Evolutionary conservation across 2,113 vertebrate species (phyloP), one percentile per base, ranked within the genome.

Genomic region (Gracilinanus agilis): DNA sequence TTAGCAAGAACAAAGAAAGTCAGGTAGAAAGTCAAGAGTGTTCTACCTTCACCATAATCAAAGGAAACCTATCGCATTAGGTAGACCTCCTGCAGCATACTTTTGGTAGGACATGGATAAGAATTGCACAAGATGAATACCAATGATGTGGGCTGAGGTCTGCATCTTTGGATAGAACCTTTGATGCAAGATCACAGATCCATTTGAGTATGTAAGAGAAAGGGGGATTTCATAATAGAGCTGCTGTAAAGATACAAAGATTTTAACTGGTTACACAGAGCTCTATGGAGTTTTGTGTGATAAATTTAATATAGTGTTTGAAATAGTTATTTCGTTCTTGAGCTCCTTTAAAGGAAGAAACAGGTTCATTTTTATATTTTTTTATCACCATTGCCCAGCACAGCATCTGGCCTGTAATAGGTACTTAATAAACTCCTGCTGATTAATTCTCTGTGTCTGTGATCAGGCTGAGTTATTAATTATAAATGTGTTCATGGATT

Each of bases 311-410:
- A 95, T 98, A 90, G 91, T 94, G 92, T 95, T 98, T 95, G 91
- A 93, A 92, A 96, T 92, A 97, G 92, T 96, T 98, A 93, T 96
- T 94, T 89, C 92, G 94, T 94, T 97, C 96, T 97, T 98, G 97
- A 83, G 19, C n/a, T 83, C 67, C 34, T 83, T 75, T 40, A n/a
- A n/a, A 1, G 19, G n/a, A 83, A 83, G 67, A 83, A n/a, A 23
- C 13, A 67, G 34, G 67, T 75, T 75, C 34, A 75, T n/a, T 75
- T 75, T 75, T 75, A 19, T 75, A 19, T 75, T 75, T n/a, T n/a
- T 75, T 40, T 83, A 40, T 40, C 19, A 40, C 0, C 19, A 23
- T 34, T 83, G 34, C 19, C 67, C 19, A 40, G 34, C 34, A 83
- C n/a, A 83, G n/a, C 40, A 19, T 1, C 67, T 8, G 1, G 21